phyloP scores from a whole-genome alignment of 1,140 invertebrate species.

The Batillaria attramentaria region DNA sequence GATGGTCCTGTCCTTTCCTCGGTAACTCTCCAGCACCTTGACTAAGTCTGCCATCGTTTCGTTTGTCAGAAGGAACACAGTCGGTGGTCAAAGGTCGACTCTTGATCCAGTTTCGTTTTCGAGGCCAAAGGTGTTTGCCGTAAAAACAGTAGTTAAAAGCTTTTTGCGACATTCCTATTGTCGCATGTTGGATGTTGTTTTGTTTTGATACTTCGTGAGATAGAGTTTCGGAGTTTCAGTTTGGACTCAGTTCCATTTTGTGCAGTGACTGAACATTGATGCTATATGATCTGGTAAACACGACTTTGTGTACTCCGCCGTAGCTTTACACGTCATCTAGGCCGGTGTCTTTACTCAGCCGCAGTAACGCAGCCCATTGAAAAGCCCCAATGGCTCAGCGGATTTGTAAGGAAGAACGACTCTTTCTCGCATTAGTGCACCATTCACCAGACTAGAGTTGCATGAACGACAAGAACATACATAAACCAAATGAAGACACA shows the following conservation, averaged over 20 bases:
- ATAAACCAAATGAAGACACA: too few species aligned
- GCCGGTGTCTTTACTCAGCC: background rate
- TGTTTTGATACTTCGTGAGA: background rate
- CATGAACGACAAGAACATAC: too few species aligned
- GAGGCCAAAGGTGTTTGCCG: background rate
- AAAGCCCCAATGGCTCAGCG: too few species aligned
- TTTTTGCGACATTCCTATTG: slow-evolving; percentile 5
- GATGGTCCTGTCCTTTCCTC: slow-evolving; percentile 78
- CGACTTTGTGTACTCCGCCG: background rate
- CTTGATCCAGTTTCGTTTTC: slow-evolving; percentile 8
- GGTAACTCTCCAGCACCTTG: slow-evolving; percentile 73
- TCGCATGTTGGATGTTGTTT: background rate
- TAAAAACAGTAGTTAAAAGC: background rate
- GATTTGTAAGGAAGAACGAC: too few species aligned
- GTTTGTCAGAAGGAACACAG: background rate
- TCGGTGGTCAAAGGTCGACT: background rate
- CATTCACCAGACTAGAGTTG: too few species aligned
- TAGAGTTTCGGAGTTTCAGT: too few species aligned
- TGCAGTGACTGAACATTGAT: too few species aligned
- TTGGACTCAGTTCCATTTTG: too few species aligned
- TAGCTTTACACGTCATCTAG: background rate
- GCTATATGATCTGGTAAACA: background rate
- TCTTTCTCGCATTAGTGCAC: too few species aligned
- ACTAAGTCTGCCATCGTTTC: slow-evolving; percentile 38
- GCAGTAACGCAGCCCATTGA: too few species aligned